Conservation (phyloP, 2,888 invertebrate species). For the Drosophila kuntzei region DNA sequence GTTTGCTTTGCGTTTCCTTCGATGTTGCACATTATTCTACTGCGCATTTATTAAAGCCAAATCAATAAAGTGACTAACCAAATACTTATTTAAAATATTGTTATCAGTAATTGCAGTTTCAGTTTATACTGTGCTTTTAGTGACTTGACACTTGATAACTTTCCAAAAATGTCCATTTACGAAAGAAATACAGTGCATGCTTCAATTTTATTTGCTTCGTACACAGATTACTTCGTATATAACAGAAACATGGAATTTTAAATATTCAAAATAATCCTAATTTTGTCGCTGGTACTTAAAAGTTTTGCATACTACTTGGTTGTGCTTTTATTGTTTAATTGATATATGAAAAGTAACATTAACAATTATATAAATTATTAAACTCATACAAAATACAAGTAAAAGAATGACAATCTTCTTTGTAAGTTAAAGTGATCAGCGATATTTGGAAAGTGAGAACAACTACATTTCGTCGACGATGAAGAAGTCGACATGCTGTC, state of each 20-base stretch:
- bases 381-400: not conserved
- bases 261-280: not conserved
- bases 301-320: not conserved
- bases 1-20: constrained; percentile 12
- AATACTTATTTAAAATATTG: constrained; percentile 18
- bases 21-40: not conserved
- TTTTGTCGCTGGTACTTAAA: not conserved
- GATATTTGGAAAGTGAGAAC: too few relatives aligned
- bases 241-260: not conserved
- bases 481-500: too few relatives aligned
- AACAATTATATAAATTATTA: not conserved
- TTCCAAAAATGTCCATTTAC: too few relatives aligned
- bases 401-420: too few relatives aligned
- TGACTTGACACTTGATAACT: not conserved
- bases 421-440: not conserved
- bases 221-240: too few relatives aligned
- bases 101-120: not conserved
- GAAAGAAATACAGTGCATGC: too few relatives aligned
- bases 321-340: not conserved
- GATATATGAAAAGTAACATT: not conserved
- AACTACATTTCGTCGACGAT: too few relatives aligned
- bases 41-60: constrained; percentile 7
- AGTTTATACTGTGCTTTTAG: not conserved
- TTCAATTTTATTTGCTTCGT: too few relatives aligned
- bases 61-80: not conserved